Evolutionary conservation across 2,113 vertebrate species (phyloP).

Genomic region (Hirundichthys speculiger): DNA sequence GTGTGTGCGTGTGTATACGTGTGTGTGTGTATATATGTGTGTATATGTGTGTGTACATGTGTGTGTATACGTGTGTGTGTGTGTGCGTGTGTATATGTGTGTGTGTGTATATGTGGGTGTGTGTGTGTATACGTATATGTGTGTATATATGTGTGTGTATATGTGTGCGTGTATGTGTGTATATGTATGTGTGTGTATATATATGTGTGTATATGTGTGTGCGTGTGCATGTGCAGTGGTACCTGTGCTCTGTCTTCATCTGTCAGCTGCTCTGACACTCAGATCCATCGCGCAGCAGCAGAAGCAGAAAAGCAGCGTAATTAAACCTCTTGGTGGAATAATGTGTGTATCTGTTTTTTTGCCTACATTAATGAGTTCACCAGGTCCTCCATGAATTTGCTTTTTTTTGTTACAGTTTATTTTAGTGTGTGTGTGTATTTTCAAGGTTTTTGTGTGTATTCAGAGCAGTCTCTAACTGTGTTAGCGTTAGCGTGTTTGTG

Average conservation of each 20-base stretch:
- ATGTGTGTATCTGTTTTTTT: too few relatives aligned
- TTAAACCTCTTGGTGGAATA: conserved; percentile 90
- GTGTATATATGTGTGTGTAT: too few relatives aligned
- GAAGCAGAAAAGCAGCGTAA: conserved; percentile 83
- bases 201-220: too few relatives aligned
- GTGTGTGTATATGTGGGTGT: conserved; percentile 2
- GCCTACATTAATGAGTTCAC: not conserved
- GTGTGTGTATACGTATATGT: too few relatives aligned
- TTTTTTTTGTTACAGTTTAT: not conserved
- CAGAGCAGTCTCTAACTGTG: not conserved
- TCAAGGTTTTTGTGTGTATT: not conserved
- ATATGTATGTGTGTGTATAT: too few relatives aligned
- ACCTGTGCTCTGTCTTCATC: conserved; percentile 95
- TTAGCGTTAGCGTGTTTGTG: not conserved
- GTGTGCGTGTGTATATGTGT: not conserved
- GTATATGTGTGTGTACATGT: too few relatives aligned
- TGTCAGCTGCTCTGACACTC: conserved; percentile 90
- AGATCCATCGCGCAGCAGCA: conserved; percentile 89
- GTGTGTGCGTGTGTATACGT: too few relatives aligned
- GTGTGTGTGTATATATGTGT: too few relatives aligned
- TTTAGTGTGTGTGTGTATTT: too few relatives aligned
- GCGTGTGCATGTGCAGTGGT: conserved; percentile 36
- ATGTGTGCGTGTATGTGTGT: too few relatives aligned
- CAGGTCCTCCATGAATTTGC: not conserved
- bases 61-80: not conserved